Evolutionary conservation across 2,113 vertebrate genomes (phyloP), one percentile per base, ranked within the genome.

Genomic region (Bagarius yarrelli): DNA sequence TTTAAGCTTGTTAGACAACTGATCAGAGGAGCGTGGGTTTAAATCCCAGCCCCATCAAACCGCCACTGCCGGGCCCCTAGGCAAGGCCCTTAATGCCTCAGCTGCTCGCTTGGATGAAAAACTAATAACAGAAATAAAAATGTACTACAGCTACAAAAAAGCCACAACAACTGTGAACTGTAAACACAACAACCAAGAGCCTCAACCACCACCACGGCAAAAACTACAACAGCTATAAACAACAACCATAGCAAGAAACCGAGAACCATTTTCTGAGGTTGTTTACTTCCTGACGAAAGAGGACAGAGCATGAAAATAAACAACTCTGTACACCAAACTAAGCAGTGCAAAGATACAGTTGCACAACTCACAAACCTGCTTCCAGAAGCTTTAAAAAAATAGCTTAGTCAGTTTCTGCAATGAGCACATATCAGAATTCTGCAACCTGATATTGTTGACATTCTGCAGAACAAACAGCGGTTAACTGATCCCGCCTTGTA

Each of bases 391-490:
- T n/a, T n/a, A 25, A 32, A 63, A 73, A 63, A 59, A 16, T 0
- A 40, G 70, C 59, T 27, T 66, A 30, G 80, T 81, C 80, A 81
- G 25, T 81, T 71, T 30, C 53, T 56, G 47, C 12, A 8, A 36
- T 55, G 9, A 55, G 21, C 30, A 56, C 30, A 36, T 80, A 72
- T 73, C 79, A 63, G 23, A 79, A 30, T 52, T 73, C 53, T 53
- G 44, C 70, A 25, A 72, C 47, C 15, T 57, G n/a, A 70, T 56
- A 79, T 55, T 76, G 80, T 44, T 57, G 80, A 81, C 71, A 32
- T 75, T 75, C 27, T 21, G 52, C 60, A 67, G 61, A 80, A 73
- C 56, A 72, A 85, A 75, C 50, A 59, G 19, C 23, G 8, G 57
- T 52, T 27, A 81, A 53, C 52, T 77, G 78, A 71, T 71, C 23